Conservation (phyloP, 2,888 invertebrate species). For the Drepana falcataria region DNA sequence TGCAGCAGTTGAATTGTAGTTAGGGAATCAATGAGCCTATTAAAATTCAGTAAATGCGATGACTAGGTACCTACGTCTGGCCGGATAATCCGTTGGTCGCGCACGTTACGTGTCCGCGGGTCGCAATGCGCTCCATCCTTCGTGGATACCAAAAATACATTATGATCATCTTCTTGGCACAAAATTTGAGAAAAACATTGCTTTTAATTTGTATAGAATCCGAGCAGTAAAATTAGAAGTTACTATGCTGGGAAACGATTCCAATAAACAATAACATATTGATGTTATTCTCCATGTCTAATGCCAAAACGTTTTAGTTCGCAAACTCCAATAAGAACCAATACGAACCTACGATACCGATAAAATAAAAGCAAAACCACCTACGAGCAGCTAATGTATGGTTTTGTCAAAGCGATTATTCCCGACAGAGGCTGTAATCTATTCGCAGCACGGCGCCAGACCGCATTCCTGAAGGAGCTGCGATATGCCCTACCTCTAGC, state of each 20-base stretch:
- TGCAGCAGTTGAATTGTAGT: constrained; percentile 56
- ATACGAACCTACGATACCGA: no score
- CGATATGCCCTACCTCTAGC: constrained; percentile 58
- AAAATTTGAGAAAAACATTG: no score
- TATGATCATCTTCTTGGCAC: no score
- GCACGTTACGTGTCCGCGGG: constrained; percentile 59
- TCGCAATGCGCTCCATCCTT: constrained; percentile 37
- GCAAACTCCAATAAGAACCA: no score
- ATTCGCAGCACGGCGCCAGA: constrained; percentile 67
- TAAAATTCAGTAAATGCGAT: constrained; percentile 65
- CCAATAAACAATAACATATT: no score
- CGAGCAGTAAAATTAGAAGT: no score
- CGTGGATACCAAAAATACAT: constrained; percentile 51
- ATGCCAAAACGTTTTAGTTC: no score
- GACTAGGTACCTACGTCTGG: constrained; percentile 55
- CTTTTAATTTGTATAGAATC: no score
- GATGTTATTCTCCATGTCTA: no score
- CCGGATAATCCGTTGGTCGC: constrained; percentile 63
- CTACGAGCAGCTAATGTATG: constrained; percentile 4
- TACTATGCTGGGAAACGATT: no score
- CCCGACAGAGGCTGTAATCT: constrained; percentile 46
- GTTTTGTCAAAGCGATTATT: constrained; percentile 30
- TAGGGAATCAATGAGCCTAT: constrained; percentile 62
- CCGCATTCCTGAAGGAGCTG: constrained; percentile 68
- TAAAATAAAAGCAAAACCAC: no score